These are phyloP conservation scores for Drosophila ambigua DNA, from an alignment of 1,140 invertebrate species.

Conservation along the genomic window DNA sequence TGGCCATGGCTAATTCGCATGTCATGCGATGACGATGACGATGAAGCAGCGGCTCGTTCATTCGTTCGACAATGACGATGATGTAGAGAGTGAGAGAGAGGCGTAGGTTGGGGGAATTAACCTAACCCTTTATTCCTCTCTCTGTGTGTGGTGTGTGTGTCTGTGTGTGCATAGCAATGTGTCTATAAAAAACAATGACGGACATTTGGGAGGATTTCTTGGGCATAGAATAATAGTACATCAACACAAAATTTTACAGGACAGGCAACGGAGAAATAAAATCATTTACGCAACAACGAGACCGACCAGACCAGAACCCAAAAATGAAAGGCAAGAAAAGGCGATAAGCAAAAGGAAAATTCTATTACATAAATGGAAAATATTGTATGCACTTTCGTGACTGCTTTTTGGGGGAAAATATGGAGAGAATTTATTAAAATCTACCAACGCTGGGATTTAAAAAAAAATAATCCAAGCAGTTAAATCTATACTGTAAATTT, in stretches of 20 bases:
- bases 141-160: not conserved
- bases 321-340: conserved; percentile 69
- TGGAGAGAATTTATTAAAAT: no score
- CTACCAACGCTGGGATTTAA: no score
- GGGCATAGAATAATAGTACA: conserved; percentile 80
- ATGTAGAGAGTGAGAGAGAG: not conserved
- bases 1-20: conserved; percentile 67
- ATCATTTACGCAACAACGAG: conserved; percentile 77
- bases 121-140: conserved; percentile 38
- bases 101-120: conserved; percentile 35
- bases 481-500: no score
- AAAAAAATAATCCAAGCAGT: no score
- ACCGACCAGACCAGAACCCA: conserved; percentile 25
- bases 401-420: no score
- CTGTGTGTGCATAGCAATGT: conserved; percentile 49
- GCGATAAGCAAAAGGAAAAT: conserved; percentile 41
- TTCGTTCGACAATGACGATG: conserved; percentile 19
- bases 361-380: no score
- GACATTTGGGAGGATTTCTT: conserved; percentile 52
- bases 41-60: conserved; percentile 38
- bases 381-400: conserved; percentile 16
- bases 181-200: conserved; percentile 78
- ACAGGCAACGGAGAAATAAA: conserved; percentile 56
- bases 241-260: conserved; percentile 69
- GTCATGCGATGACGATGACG: conserved; percentile 50